Evolutionary conservation across 2,113 vertebrate species (phyloP).

Genomic region (Lipophrys pholis): DNA sequence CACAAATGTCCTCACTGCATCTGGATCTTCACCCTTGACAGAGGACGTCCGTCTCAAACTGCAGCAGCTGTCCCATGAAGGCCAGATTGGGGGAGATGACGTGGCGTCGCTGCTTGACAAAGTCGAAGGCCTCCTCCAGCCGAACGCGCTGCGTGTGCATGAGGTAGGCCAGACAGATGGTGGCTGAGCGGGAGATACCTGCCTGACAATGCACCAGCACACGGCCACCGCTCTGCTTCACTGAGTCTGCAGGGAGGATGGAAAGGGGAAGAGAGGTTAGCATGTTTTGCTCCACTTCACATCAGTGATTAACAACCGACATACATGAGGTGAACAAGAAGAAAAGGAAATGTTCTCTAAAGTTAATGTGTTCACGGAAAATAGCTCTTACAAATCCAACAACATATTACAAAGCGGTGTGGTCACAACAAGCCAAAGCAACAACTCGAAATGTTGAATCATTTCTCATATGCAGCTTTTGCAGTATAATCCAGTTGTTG

Average conservation of each 20-base stretch:
- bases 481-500: slow-evolving; percentile 50
- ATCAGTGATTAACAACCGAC: background rate
- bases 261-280: slow-evolving; percentile 16
- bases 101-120: slow-evolving; percentile 82
- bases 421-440: slow-evolving; percentile 3
- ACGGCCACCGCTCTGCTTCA: slow-evolving; percentile 80
- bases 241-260: slow-evolving; percentile 74
- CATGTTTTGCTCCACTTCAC: slow-evolving; percentile 8
- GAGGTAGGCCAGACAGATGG: slow-evolving; percentile 86
- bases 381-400: background rate
- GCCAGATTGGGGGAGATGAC: slow-evolving; percentile 85
- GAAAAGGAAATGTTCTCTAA: background rate
- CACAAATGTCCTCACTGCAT: background rate
- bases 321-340: background rate
- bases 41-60: slow-evolving; percentile 84
- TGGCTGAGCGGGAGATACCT: slow-evolving; percentile 85
- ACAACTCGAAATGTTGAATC: background rate
- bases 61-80: slow-evolving; percentile 86
- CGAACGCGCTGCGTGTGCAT: slow-evolving; percentile 80
- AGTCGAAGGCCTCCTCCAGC: slow-evolving; percentile 85
- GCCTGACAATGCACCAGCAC: slow-evolving; percentile 86
- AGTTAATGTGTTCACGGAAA: background rate
- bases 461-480: slow-evolving; percentile 17
- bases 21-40: slow-evolving; percentile 69
- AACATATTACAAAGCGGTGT: background rate